Conservation (phyloP, 1,140 invertebrate species). For the Ceratina japonica region DNA sequence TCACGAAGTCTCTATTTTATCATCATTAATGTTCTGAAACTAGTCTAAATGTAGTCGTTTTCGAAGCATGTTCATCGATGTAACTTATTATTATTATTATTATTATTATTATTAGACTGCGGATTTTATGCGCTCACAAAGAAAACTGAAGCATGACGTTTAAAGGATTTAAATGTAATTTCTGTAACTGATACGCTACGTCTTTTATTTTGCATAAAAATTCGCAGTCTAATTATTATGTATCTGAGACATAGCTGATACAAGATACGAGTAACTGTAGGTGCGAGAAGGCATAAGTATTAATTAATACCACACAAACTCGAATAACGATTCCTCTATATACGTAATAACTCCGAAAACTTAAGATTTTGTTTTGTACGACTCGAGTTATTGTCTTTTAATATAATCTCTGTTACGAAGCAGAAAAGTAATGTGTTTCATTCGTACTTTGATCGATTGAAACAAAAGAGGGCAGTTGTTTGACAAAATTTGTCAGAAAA, state of each 20-base stretch:
- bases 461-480: slow-evolving; percentile 11
- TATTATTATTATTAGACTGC: neutral
- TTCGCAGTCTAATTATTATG: too few relatives aligned
- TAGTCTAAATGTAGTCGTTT: slow-evolving; percentile 7
- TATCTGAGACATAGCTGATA: neutral
- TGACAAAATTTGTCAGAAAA: slow-evolving; percentile 12
- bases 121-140: too few relatives aligned
- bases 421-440: neutral
- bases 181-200: too few relatives aligned
- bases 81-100: slow-evolving; percentile 7
- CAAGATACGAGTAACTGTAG: slow-evolving; percentile 16
- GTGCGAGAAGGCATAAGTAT: slow-evolving; percentile 7
- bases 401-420: slow-evolving; percentile 6
- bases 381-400: slow-evolving; percentile 4
- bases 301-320: slow-evolving; percentile 28
- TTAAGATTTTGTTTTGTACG: slow-evolving; percentile 22
- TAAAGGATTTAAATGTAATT: too few relatives aligned
- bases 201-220: too few relatives aligned
- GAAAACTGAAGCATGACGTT: too few relatives aligned
- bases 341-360: neutral
- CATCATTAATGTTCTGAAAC: slow-evolving; percentile 14
- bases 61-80: slow-evolving; percentile 5
- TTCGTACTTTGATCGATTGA: neutral
- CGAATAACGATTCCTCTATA: neutral
- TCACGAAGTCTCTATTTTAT: slow-evolving; percentile 33